Conservation (phyloP, 2,797 vertebrate genomes). For the Enteromius viviparus region DNA sequence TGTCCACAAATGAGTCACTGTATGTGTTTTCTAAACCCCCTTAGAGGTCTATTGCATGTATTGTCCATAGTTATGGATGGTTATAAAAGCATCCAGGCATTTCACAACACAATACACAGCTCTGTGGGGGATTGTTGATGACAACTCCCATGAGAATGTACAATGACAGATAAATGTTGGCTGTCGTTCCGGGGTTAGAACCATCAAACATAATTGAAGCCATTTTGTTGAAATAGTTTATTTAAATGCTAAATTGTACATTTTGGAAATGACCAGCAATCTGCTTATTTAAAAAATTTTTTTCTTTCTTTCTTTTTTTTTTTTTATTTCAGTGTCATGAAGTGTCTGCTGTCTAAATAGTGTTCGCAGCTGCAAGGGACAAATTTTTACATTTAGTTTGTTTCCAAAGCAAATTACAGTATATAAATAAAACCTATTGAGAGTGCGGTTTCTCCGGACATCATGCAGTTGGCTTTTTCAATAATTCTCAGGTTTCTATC, state of each 20-base stretch:
- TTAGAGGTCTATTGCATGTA: slow-evolving; percentile 28
- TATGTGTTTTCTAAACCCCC: not conserved
- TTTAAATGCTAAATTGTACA: slow-evolving; percentile 7
- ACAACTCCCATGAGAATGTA: slow-evolving; percentile 22
- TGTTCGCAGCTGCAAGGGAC: not conserved
- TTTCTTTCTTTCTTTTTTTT: not conserved
- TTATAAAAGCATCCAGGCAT: slow-evolving; percentile 1
- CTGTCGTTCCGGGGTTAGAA: slow-evolving; percentile 2
- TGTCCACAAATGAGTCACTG: not conserved
- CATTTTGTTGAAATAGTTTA: slow-evolving; percentile 4
- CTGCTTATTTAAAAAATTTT: not conserved
- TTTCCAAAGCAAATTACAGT: not conserved
- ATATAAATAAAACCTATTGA: not conserved
- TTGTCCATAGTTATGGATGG: not conserved
- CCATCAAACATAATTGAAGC: slow-evolving; percentile 6
- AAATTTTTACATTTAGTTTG: not conserved
- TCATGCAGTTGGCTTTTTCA: not conserved
- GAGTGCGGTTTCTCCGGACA: not conserved
- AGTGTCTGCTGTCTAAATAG: not conserved
- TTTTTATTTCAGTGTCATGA: not conserved
- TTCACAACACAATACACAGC: slow-evolving; percentile 33
- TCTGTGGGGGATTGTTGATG: slow-evolving; percentile 15
- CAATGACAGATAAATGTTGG: slow-evolving; percentile 12
- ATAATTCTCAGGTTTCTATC: not conserved
- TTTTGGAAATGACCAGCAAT: not conserved